A percentile compares a stretch with the other conserved stretches of the same genome.
Evolutionary conservation across 2,113 vertebrate species (phyloP).

Genomic region (Pyrgilauda ruficollis): DNA sequence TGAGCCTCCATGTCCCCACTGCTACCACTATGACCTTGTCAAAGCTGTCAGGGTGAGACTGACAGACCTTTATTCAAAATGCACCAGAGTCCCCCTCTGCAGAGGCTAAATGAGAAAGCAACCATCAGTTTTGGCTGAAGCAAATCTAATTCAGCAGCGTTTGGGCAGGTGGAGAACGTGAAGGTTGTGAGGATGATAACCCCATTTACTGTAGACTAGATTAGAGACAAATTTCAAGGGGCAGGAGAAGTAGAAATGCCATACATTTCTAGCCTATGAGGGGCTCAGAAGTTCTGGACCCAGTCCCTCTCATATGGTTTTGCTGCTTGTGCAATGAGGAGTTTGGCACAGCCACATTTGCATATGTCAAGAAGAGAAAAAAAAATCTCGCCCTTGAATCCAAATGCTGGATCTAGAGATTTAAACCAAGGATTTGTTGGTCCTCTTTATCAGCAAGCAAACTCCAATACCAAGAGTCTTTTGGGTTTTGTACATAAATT

Average conservation of each 20-base stretch:
- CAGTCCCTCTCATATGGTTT: not conserved
- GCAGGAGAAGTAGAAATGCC: not conserved
- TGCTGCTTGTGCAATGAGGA: not conserved
- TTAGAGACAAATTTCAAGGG: not conserved
- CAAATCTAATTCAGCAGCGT: not conserved
- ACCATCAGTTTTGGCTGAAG: not conserved
- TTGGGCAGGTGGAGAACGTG: not conserved
- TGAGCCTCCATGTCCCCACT: not conserved
- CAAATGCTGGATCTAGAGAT: not conserved
- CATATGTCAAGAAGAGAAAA: not conserved
- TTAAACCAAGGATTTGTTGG: not conserved
- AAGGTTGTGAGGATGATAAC: not conserved
- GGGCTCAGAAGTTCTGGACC: not conserved
- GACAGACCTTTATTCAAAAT: not conserved
- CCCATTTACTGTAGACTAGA: not conserved
- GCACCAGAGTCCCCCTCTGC: not conserved
- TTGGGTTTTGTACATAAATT: not conserved
- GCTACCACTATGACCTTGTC: not conserved
- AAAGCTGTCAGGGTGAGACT: not conserved
- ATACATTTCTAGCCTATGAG: not conserved
- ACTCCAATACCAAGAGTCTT: not conserved
- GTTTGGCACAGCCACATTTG: not conserved
- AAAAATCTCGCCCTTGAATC: not conserved
- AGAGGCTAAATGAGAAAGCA: not conserved
- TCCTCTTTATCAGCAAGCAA: not conserved